A percentile compares a stretch with the other conserved stretches of the same genome.
phyloP scores from a whole-genome alignment of 2,797 vertebrate genomes.

The Sebastes vulpes region DNA sequence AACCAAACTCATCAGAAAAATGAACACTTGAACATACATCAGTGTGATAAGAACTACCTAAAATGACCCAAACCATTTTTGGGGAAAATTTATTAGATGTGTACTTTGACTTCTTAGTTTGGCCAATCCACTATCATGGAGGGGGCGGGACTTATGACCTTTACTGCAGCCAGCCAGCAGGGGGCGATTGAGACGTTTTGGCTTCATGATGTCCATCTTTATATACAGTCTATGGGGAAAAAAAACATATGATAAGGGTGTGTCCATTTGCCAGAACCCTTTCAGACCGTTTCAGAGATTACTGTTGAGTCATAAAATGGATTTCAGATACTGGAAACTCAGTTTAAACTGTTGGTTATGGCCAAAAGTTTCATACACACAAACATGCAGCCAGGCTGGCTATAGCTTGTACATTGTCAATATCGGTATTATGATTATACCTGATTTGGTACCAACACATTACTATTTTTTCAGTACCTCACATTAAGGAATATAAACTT shows the following conservation, averaged over 20 bases:
- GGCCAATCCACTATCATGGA: too few species aligned
- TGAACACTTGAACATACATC: too few species aligned
- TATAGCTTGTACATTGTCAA: not conserved
- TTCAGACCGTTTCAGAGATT: not conserved
- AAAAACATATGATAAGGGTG: not conserved
- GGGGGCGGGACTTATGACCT: too few species aligned
- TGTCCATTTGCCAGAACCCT: not conserved
- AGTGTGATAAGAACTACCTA: too few species aligned
- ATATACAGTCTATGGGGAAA: not conserved
- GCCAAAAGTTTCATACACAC: not conserved
- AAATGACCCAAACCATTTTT: too few species aligned
- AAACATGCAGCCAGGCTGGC: not conserved
- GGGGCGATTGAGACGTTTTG: too few species aligned
- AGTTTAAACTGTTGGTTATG: not conserved
- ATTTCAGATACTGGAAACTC: not conserved
- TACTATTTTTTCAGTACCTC: not conserved
- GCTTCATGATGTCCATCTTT: too few species aligned
- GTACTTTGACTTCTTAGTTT: too few species aligned
- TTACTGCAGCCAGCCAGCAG: too few species aligned
- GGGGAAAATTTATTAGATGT: too few species aligned
- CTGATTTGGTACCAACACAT: not conserved
- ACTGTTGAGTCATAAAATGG: not conserved
- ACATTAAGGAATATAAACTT: not conserved
- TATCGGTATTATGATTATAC: not conserved
- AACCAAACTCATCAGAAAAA: too few species aligned